A percentile compares a stretch with the other conserved stretches of the same genome.
Conservation (phyloP, 2,888 invertebrate genomes). For the Callyntrura guangdongensis region DNA sequence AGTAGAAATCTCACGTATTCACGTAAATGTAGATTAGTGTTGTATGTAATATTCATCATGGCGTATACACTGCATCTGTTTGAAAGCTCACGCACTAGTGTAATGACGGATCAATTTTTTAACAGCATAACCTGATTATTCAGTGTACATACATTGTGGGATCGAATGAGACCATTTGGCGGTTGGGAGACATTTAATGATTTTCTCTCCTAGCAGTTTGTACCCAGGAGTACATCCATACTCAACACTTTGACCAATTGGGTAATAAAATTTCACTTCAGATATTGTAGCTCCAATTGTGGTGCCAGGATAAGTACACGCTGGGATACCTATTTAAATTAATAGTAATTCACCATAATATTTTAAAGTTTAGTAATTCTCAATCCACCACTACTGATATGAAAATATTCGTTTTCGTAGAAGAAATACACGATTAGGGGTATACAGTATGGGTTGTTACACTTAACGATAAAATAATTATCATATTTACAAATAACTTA, state of each 20-base stretch:
- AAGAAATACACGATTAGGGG: no score
- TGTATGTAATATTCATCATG: no score
- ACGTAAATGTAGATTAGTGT: no score
- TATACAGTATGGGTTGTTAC: no score
- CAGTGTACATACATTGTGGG: conserved; percentile 89
- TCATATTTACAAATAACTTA: conserved; percentile 85
- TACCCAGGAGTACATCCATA: conserved; percentile 94
- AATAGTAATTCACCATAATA: background rate
- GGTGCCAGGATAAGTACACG: conserved; percentile 95
- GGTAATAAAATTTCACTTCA: conserved; percentile 96
- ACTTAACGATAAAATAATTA: no score
- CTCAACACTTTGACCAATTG: conserved; percentile 93
- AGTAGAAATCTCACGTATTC: no score
- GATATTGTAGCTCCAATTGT: conserved; percentile 95
- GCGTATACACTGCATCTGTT: background rate
- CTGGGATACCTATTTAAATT: conserved; percentile 89
- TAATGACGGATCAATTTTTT: background rate
- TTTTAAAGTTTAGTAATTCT: background rate
- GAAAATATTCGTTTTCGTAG: no score
- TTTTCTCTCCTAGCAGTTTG: conserved; percentile 91
- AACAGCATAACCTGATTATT: background rate
- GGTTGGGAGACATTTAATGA: conserved; percentile 92
- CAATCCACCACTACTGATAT: no score
- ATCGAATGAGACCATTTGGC: conserved; percentile 96
- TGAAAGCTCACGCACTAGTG: conserved; percentile 44